Base-by-base conservation (phyloP, 2,797 vertebrate genomes). In the Anniella stebbinsi region DNA sequence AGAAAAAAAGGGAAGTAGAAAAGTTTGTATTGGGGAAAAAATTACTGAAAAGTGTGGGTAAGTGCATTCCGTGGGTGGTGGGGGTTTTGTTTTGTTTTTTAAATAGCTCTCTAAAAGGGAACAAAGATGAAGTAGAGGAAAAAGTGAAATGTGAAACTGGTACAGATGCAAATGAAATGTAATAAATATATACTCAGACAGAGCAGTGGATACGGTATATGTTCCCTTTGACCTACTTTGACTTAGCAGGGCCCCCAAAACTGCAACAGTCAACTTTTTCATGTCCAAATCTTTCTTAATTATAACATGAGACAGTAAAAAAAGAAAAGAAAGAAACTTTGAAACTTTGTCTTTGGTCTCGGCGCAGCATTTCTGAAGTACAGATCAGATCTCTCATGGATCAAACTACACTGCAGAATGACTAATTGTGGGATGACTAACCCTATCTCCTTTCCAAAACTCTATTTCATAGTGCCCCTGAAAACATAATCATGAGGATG, bases 401-500 rank as follows among this genome's bases (percentile, higher is more conserved):
- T 94, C 90, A 92, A 86, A 87, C 91, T 94, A 45, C 88, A 75
- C 51, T 83, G 83, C 89, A 88, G 90, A 88, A 92, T 94, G 94
- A 96, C 92, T 95, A 91, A 93, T 89, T 92, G 89, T 92, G 90
- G 92, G 94, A 86, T 95, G 96, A 96, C 93, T 94, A 95, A 96
- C 93, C 93, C 88, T 92, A 89, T 94, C 80, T 94, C 5, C 57
- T 73, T 89, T 95, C 93, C 93, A 93, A 94, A 95, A 87, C 45
- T 95, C 87, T 94, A 66, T 87, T 92, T 94, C 86, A 92, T 78
- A 84, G 75, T 51, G 92, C 91, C 81, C 88, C 90, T 93, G 92
- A 95, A 92, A 95, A 92, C 93, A 93, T 92, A 92, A 88, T 94
- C 93, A 93, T 92, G 38, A 93, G 92, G 92, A 94, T 88, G 90